phyloP scores from a whole-genome alignment of 2,888 invertebrate genomes.

The Drosophila phalerata region DNA sequence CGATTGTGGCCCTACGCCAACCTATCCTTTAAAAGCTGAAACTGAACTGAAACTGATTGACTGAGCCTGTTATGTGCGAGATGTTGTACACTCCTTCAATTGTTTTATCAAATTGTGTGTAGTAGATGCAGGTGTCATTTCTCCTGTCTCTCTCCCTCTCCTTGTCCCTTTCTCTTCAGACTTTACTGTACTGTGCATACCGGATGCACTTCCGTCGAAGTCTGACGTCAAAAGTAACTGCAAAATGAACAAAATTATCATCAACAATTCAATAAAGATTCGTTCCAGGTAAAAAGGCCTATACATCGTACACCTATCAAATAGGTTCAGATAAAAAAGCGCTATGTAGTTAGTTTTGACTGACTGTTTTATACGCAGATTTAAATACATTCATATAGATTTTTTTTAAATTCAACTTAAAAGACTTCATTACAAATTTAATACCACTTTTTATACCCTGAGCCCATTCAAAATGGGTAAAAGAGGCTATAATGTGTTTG shows the following conservation, averaged over 20 bases:
- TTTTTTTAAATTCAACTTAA: no score
- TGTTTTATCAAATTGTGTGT: constrained; percentile 19
- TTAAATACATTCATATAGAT: neutral
- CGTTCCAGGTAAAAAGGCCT: neutral
- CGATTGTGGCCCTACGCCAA: neutral
- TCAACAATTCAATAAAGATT: constrained; percentile 66
- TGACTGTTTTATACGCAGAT: neutral
- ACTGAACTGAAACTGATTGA: constrained; percentile 55
- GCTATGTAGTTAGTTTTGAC: neutral
- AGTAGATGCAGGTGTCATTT: constrained; percentile 42
- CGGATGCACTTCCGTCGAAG: constrained; percentile 66
- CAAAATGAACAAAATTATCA: constrained; percentile 45
- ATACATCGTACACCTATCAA: neutral
- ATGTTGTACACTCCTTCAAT: constrained; percentile 16
- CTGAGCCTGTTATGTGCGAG: constrained; percentile 25
- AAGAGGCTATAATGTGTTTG: no score
- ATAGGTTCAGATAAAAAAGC: neutral
- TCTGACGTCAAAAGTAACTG: constrained; percentile 44
- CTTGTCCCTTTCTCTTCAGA: no score
- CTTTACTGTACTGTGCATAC: constrained; percentile 30
- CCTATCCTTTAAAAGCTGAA: constrained; percentile 36
- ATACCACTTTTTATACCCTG: no score
- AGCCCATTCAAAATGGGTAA: no score
- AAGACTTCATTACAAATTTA: no score
- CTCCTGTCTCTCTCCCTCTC: constrained; percentile 13